phyloP scores from a whole-genome alignment of 2,888 invertebrate species.

The Marasmarcha lunaedactyla region DNA sequence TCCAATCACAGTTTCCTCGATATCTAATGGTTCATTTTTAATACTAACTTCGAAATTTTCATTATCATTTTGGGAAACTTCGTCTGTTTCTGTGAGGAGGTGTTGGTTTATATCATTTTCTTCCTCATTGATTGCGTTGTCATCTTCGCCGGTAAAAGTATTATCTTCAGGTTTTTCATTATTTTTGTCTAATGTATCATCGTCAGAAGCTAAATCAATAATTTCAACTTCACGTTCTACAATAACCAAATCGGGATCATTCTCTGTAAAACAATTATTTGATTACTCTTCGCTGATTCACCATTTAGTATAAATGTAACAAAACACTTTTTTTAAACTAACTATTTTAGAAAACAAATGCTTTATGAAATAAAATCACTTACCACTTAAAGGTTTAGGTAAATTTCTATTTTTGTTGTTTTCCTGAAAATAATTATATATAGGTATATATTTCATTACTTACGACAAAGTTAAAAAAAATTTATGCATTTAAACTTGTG shows the following conservation, averaged over 20 bases:
- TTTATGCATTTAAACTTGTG: no score
- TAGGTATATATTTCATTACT: no score
- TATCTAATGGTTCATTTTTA: no score
- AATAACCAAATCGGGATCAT: slow-evolving; percentile 31
- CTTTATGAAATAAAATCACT: slow-evolving; percentile 9
- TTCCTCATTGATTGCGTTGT: background rate
- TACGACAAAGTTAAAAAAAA: no score
- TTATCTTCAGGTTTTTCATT: slow-evolving; percentile 8
- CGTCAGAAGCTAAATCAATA: slow-evolving; percentile 34
- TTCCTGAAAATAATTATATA: no score
- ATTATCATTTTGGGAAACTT: no score
- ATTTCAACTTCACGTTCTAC: slow-evolving; percentile 44
- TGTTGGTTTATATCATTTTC: background rate
- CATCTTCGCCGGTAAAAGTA: background rate
- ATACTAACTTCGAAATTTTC: no score
- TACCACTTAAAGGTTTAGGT: slow-evolving; percentile 17
- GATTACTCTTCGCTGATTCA: no score
- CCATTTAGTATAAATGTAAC: background rate
- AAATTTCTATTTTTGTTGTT: slow-evolving; percentile 19
- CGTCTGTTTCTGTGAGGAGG: no score
- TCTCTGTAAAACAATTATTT: slow-evolving; percentile 23
- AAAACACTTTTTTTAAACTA: background rate
- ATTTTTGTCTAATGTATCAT: slow-evolving; percentile 8
- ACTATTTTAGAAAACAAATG: no score
- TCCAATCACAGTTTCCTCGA: no score